Base-by-base conservation (phyloP, 1,140 invertebrate genomes). In the Cyphomyrmex costatus region DNA sequence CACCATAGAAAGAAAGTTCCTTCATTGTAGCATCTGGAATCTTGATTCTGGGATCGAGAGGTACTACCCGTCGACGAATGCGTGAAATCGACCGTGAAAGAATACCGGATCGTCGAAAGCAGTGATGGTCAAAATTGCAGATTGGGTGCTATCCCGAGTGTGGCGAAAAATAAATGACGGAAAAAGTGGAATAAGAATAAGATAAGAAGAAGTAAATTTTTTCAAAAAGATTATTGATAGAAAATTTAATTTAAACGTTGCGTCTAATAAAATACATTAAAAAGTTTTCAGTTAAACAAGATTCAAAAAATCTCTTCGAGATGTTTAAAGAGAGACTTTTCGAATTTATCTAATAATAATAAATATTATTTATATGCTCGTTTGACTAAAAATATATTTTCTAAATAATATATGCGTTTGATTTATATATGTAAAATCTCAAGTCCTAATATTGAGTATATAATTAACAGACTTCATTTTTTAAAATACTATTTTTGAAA, bases 41-140 rank as follows among this genome's bases (percentile, higher is more conserved):
- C 76, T 85, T 79, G 84, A 85, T 80, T 85, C 76, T 82, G 61
- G 84, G 80, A 85, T 85, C 84, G 61, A 80, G 61, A 85, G 63
- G 76, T 85, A 61, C n/a, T n/a, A n/a, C n/a, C n/a, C n/a, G n/a
- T n/a, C 84, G 84, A 80, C 77, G 84, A 82, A 65, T 51, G 83
- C 79, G 86, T 85, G 86, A 87, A 87, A 87, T 87, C 86, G 82
- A 87, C 86, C 86, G 68, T 87, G 61, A 85, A 87, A 85, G 68
- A 87, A 87, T 86, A 87, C 65, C 58, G 78, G 68, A 76, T 87
- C 24, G 61, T 58, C 51, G 53, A 86, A 74, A 85, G 51, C 65
- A 85, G 70, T 16, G 68, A 86, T 68, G 70, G 60, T 87, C 70
- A 87, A 84, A 85, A 42, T 65, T 79, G 49, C 83, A 78, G 78